Conservation (phyloP, 1,140 invertebrate species). For the Calliphora vicina region DNA sequence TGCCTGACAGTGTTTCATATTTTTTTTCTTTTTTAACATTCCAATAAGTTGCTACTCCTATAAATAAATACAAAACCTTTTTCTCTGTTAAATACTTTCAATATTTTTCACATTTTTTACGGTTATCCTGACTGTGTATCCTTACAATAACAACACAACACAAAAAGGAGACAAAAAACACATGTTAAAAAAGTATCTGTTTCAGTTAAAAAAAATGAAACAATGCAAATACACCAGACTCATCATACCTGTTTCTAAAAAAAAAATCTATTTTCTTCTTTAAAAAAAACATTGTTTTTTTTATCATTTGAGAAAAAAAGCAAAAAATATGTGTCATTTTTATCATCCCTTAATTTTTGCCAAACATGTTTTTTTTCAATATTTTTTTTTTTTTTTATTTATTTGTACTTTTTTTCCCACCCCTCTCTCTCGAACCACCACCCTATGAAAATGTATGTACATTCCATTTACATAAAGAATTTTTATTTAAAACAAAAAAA, state of each 20-base stretch:
- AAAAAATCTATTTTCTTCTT: neutral
- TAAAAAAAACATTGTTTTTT: neutral
- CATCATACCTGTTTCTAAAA: conserved; percentile 10
- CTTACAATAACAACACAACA: no score
- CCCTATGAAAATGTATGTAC: neutral
- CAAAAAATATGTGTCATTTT: neutral
- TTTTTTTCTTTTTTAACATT: conserved; percentile 20
- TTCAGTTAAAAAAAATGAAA: neutral
- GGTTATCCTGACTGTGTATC: no score
- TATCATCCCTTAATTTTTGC: neutral
- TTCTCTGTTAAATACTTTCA: neutral
- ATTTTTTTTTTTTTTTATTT: neutral
- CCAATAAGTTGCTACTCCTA: conserved; percentile 19
- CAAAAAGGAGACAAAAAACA: no score
- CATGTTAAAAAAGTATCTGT: conserved; percentile 27
- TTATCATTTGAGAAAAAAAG: no score
- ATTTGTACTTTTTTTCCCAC: neutral
- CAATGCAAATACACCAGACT: neutral
- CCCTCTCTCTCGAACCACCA: neutral
- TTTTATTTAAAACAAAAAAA: neutral
- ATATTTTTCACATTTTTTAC: neutral
- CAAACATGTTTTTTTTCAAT: neutral
- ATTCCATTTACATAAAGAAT: neutral
- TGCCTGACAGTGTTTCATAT: no score
- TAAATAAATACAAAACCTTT: neutral